Conservation (phyloP, 2,113 vertebrate species). For the Amblyopsis rosae region DNA sequence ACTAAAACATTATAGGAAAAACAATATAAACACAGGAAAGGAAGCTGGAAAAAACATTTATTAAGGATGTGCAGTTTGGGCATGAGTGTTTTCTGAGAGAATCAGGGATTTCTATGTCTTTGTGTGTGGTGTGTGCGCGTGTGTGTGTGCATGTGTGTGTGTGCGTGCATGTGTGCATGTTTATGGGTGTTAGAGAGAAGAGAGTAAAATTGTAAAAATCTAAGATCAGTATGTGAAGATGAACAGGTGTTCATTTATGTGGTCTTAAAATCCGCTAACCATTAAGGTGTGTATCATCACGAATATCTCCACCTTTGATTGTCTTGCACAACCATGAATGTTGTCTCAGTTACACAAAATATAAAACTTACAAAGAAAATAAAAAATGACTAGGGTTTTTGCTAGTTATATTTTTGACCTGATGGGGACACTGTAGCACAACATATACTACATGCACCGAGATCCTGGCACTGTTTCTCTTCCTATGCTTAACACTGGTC, state of each 20-base stretch:
- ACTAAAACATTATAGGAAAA: no score
- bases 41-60: no score
- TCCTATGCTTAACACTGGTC: constrained; percentile 80
- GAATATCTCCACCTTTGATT: no score
- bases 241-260: constrained; percentile 21
- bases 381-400: background rate
- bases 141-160: background rate
- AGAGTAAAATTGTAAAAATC: background rate
- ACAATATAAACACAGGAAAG: no score
- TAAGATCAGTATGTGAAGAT: background rate
- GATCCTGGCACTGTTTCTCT: constrained; percentile 55
- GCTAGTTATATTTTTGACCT: constrained; percentile 27
- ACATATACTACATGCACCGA: constrained; percentile 29
- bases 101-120: background rate
- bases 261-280: constrained; percentile 14
- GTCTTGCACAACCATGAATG: no score
- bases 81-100: no score
- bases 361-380: no score
- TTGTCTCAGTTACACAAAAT: no score
- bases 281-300: background rate
- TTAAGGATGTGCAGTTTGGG: no score
- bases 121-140: background rate
- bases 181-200: background rate
- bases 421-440: constrained; percentile 69
- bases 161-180: background rate